A percentile compares a stretch with the other conserved stretches of the same genome.
phyloP scores from a whole-genome alignment of 2,797 vertebrate species.

The Lycodopsis pacificus region DNA sequence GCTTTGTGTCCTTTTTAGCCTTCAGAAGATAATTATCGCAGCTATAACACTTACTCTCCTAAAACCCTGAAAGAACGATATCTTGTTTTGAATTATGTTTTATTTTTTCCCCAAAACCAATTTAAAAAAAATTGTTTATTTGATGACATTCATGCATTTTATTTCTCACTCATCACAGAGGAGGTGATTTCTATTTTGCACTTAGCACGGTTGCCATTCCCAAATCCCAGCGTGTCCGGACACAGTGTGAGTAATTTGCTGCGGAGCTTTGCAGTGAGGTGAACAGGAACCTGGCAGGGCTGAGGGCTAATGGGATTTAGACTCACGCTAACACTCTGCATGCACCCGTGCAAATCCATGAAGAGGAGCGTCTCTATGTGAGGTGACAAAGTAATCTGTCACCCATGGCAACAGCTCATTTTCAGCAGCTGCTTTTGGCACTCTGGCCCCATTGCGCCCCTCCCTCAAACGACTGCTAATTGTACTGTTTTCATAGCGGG shows the following conservation, averaged over 20 bases:
- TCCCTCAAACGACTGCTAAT: conserved; percentile 81
- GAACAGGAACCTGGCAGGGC: conserved; percentile 82
- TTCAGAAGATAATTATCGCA: conserved; percentile 8
- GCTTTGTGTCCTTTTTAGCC: conserved; percentile 7
- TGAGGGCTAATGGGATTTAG: conserved; percentile 85
- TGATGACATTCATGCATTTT: conserved; percentile 54
- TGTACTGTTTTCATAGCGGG: conserved; percentile 76
- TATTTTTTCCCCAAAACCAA: conserved; percentile 38
- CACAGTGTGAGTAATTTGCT: conserved; percentile 82
- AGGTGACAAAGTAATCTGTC: conserved; percentile 87
- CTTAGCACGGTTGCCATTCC: conserved; percentile 81
- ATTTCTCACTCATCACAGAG: conserved; percentile 72
- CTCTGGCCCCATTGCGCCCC: conserved; percentile 69
- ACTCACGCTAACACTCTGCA: conserved; percentile 83
- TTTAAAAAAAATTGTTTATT: conserved; percentile 49
- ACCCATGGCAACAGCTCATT: conserved; percentile 86
- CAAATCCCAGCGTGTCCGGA: conserved; percentile 77
- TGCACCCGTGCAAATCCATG: conserved; percentile 84
- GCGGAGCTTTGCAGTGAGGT: conserved; percentile 81
- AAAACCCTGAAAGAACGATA: conserved; percentile 12
- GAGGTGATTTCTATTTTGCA: conserved; percentile 84
- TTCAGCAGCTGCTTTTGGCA: conserved; percentile 82
- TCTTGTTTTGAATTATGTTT: conserved; percentile 4
- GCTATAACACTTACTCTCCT: not conserved
- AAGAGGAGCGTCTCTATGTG: conserved; percentile 83